phyloP scores from a whole-genome alignment of 2,113 vertebrate genomes.

The Chrysochloris asiatica region DNA sequence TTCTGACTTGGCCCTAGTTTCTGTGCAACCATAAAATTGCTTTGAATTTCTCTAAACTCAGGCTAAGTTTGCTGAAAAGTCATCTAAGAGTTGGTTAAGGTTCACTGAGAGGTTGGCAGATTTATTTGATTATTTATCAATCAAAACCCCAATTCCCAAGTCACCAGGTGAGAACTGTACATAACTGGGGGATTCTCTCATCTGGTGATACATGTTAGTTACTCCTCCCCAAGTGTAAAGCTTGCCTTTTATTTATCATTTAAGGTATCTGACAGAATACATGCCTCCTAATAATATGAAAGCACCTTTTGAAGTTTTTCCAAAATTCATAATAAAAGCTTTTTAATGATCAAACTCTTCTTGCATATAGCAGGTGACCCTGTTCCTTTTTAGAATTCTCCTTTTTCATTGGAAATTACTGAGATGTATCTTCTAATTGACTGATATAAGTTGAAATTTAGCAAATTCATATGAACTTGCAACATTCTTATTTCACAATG shows the following conservation, averaged over 20 bases:
- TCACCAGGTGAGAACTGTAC: constrained; percentile 70
- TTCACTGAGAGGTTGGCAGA: constrained; percentile 77
- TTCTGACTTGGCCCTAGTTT: constrained; percentile 73
- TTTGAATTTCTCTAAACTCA: constrained; percentile 79
- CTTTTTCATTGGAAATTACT: not conserved
- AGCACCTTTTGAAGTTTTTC: not conserved
- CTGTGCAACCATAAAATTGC: constrained; percentile 80
- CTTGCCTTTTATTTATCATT: not conserved
- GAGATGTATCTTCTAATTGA: not conserved
- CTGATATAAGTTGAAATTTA: not conserved
- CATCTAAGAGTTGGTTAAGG: constrained; percentile 68
- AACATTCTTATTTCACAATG: not conserved
- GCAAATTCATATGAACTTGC: not conserved
- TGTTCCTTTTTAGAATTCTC: not conserved
- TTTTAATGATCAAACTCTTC: not conserved
- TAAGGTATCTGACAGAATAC: not conserved
- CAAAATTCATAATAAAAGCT: not conserved
- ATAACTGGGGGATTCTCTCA: constrained; percentile 38
- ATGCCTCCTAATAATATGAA: constrained; percentile 2
- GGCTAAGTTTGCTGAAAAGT: constrained; percentile 76
- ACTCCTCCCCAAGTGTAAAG: not conserved
- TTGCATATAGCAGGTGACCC: not conserved
- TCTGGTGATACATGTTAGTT: not conserved
- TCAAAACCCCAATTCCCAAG: constrained; percentile 59
- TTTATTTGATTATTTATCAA: constrained; percentile 71